Percentiles rank a stretch among this genome's conserved stretches.
These are phyloP conservation scores for Geophilus truncorum DNA, from an alignment of 2,888 invertebrate genomes.

Conservation along the genomic window DNA sequence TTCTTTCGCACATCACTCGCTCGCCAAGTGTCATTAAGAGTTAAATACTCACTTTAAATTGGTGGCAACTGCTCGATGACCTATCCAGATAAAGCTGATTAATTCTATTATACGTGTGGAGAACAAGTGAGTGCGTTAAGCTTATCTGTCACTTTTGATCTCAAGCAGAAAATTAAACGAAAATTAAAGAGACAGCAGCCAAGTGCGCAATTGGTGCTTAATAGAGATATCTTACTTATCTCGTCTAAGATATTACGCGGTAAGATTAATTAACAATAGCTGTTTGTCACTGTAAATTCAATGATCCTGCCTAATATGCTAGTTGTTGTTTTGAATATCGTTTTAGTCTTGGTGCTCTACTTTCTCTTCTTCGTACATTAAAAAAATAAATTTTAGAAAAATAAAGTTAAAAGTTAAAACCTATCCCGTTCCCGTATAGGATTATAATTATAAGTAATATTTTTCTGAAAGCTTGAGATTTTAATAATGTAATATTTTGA, in stretches of 20 bases:
- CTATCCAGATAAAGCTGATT: conserved; percentile 27
- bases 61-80: conserved; percentile 27
- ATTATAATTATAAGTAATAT: too few relatives aligned
- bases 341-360: too few relatives aligned
- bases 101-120: conserved; percentile 25
- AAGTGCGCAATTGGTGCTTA: conserved; percentile 25
- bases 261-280: neutral
- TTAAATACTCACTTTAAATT: conserved; percentile 23
- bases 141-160: conserved; percentile 27
- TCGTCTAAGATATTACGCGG: neutral
- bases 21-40: conserved; percentile 14
- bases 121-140: conserved; percentile 25
- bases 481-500: too few relatives aligned
- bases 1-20: neutral
- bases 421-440: too few relatives aligned
- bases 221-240: conserved; percentile 21
- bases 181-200: conserved; percentile 24
- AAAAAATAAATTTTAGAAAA: too few relatives aligned
- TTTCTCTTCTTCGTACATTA: too few relatives aligned
- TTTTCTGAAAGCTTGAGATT: too few relatives aligned
- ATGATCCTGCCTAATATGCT: too few relatives aligned
- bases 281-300: neutral
- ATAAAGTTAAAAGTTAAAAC: too few relatives aligned
- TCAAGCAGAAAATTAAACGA: conserved; percentile 27
- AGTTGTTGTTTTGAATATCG: too few relatives aligned